Evolutionary conservation across 1,140 invertebrate genomes (phyloP).

Genomic region (Sitodiplosis mosellana): DNA sequence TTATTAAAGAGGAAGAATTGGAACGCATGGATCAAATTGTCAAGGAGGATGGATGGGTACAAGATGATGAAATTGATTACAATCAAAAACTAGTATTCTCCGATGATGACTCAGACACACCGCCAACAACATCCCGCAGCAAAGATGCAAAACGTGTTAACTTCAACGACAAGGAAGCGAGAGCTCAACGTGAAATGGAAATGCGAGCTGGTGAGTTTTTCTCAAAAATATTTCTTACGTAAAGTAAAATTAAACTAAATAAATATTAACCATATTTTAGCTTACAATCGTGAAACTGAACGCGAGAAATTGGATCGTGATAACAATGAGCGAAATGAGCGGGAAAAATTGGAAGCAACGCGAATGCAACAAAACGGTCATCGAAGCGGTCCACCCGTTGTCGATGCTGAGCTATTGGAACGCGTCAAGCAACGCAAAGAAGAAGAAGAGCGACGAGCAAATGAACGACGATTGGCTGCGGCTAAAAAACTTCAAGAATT

Average conservation of each 20-base stretch:
- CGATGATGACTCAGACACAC: conserved; percentile 55
- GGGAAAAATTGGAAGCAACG: background rate
- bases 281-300: conserved; percentile 3
- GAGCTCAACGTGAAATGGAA: conserved; percentile 9
- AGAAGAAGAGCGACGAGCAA: conserved; percentile 49
- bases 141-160: conserved; percentile 5
- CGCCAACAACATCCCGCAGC: conserved; percentile 1
- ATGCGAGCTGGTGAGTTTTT: conserved; percentile 3
- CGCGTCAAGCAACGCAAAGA: conserved; percentile 47
- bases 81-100: conserved; percentile 88
- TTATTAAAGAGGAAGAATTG: conserved; percentile 82
- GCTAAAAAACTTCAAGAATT: conserved; percentile 43
- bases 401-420: conserved; percentile 30
- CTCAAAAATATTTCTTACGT: too few species aligned
- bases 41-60: conserved; percentile 76
- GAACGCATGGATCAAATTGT: conserved; percentile 81
- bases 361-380: conserved; percentile 19
- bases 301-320: background rate
- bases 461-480: conserved; percentile 36
- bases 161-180: conserved; percentile 5
- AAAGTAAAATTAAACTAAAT: too few species aligned
- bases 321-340: conserved; percentile 11
- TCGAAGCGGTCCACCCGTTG: conserved; percentile 15
- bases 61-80: conserved; percentile 85
- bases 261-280: too few species aligned